A percentile compares a stretch with the other conserved stretches of the same genome.
These are phyloP conservation scores for Kryptolebias marmoratus DNA, from an alignment of 2,113 vertebrate species.

Conservation along the genomic window DNA sequence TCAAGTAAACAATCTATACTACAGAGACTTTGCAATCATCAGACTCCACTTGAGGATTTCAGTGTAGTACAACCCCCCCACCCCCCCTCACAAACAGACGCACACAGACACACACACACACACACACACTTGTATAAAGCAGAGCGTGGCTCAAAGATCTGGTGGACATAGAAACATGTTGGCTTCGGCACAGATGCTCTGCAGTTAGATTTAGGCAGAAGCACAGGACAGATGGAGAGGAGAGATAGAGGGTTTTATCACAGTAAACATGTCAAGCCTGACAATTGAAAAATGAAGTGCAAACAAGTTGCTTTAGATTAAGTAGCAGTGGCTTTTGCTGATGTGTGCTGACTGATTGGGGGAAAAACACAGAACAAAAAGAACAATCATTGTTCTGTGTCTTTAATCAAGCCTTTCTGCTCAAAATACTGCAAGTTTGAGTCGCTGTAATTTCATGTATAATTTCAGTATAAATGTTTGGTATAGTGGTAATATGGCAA, in stretches of 20 bases:
- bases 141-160: not conserved
- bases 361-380: not conserved
- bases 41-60: no score
- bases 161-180: not conserved
- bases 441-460: no score
- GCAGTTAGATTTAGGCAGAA: not conserved
- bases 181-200: not conserved
- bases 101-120: no score
- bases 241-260: slow-evolving; percentile 7
- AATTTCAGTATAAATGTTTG: not conserved
- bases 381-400: not conserved
- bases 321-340: not conserved
- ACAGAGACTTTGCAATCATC: no score
- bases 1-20: no score
- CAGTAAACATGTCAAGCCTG: slow-evolving; percentile 3
- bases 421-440: not conserved
- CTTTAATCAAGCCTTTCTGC: not conserved
- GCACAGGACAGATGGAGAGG: not conserved
- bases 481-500: not conserved
- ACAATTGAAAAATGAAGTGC: not conserved
- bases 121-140: no score
- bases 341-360: not conserved
- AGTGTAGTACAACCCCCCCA: no score
- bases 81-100: no score
- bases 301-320: slow-evolving; percentile 8